Percentiles rank a stretch among this genome's conserved stretches.
Conservation (phyloP, 1,140 invertebrate species). For the Sinella curviseta region DNA sequence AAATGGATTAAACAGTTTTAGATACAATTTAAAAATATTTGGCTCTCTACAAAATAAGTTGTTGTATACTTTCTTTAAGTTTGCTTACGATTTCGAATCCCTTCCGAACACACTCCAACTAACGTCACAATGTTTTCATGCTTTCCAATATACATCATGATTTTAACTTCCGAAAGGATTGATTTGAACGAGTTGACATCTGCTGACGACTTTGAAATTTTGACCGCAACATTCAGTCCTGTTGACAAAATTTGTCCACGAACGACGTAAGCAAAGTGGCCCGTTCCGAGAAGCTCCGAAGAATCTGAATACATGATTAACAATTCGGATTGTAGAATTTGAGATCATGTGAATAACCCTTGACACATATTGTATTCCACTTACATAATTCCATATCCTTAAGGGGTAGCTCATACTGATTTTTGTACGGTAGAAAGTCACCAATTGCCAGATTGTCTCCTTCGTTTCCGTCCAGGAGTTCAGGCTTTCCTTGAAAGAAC, state of each 20-base stretch:
- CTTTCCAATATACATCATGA: constrained; percentile 31
- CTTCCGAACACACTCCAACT: constrained; percentile 28
- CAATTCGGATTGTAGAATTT: neutral
- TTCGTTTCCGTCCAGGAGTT: neutral
- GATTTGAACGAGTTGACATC: constrained; percentile 31
- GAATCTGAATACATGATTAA: neutral
- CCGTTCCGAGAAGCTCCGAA: neutral
- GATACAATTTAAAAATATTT: no score
- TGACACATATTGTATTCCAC: no score
- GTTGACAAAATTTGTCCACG: neutral
- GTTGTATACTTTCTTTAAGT: no score
- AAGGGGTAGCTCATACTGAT: neutral
- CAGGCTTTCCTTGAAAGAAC: constrained; percentile 18
- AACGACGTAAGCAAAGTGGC: constrained; percentile 5
- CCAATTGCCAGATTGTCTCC: neutral
- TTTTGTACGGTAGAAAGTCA: constrained; percentile 17
- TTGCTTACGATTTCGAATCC: constrained; percentile 24
- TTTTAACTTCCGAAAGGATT: constrained; percentile 30
- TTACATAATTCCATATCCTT: neutral
- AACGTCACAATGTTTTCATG: constrained; percentile 28
- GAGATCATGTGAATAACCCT: no score
- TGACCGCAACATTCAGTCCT: constrained; percentile 18
- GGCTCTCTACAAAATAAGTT: no score
- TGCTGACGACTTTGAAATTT: constrained; percentile 27
- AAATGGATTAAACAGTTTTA: no score